Conservation (phyloP, 2,797 vertebrate genomes). For the Prionace glauca region DNA sequence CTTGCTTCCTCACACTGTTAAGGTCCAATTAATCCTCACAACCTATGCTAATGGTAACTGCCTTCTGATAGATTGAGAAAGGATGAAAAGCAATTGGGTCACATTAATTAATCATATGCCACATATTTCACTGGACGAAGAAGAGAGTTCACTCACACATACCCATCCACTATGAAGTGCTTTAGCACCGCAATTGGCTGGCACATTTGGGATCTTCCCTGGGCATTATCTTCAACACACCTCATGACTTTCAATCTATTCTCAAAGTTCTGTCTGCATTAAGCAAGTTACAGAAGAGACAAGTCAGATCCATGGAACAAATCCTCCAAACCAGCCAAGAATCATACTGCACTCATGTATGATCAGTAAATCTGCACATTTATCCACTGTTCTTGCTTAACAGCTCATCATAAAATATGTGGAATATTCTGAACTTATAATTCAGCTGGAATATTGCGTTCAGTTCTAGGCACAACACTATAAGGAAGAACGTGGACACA, state of each 20-base stretch:
- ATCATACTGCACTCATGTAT: not conserved
- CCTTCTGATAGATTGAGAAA: not conserved
- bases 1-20: not conserved
- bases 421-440: no score
- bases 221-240: not conserved
- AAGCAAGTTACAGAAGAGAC: not conserved
- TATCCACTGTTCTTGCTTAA: not conserved
- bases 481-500: no score
- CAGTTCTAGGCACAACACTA: no score
- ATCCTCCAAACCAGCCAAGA: not conserved
- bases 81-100: not conserved
- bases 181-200: not conserved
- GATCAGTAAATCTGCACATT: not conserved
- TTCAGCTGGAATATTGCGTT: no score
- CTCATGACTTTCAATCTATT: not conserved
- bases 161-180: not conserved
- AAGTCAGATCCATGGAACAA: not conserved
- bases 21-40: not conserved
- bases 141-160: not conserved
- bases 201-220: not conserved
- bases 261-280: not conserved
- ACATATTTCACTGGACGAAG: not conserved
- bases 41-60: not conserved
- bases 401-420: not conserved
- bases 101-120: slow-evolving; percentile 14